These are phyloP conservation scores for Temnothorax longispinosus DNA, from an alignment of 1,140 invertebrate species.

Conservation along the genomic window DNA sequence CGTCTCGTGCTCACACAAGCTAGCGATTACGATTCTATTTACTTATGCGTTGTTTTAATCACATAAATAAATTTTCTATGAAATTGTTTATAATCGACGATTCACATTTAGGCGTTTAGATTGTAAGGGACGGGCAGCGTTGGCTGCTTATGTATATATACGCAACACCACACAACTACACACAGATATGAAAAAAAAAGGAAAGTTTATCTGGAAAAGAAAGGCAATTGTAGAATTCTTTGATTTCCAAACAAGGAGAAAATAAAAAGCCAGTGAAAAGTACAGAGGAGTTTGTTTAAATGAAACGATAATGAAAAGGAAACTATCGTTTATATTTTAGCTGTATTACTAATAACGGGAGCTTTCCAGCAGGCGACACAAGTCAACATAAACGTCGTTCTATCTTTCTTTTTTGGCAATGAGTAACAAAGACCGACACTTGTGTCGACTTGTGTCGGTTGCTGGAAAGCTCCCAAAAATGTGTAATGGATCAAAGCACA, in stretches of 20 bases:
- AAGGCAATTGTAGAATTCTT: slow-evolving; percentile 64
- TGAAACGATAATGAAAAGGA: slow-evolving; percentile 33
- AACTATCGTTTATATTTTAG: slow-evolving; percentile 73
- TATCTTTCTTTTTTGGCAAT: no score
- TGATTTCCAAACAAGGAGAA: slow-evolving; percentile 52
- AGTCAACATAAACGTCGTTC: no score
- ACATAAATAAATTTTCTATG: slow-evolving; percentile 84
- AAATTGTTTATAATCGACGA: slow-evolving; percentile 83
- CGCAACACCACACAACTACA: slow-evolving; percentile 58
- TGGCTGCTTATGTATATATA: slow-evolving; percentile 72
- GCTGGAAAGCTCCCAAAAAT: neutral
- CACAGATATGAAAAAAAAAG: slow-evolving; percentile 19
- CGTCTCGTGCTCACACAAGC: slow-evolving; percentile 77
- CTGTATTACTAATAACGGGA: slow-evolving; percentile 42
- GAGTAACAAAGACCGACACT: no score
- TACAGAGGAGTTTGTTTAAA: slow-evolving; percentile 51
- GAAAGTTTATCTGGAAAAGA: slow-evolving; percentile 53
- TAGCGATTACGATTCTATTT: slow-evolving; percentile 75
- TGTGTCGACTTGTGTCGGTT: no score
- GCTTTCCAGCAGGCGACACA: no score
- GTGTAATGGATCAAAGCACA: neutral
- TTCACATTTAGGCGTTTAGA: slow-evolving; percentile 62
- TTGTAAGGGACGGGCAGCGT: slow-evolving; percentile 67
- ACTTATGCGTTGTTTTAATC: slow-evolving; percentile 83
- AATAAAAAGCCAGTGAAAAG: slow-evolving; percentile 43